Percentiles rank a stretch among this genome's conserved stretches.
Evolutionary conservation across 1,140 invertebrate genomes (phyloP).

Genomic region (Lordiphosa mommai): DNA sequence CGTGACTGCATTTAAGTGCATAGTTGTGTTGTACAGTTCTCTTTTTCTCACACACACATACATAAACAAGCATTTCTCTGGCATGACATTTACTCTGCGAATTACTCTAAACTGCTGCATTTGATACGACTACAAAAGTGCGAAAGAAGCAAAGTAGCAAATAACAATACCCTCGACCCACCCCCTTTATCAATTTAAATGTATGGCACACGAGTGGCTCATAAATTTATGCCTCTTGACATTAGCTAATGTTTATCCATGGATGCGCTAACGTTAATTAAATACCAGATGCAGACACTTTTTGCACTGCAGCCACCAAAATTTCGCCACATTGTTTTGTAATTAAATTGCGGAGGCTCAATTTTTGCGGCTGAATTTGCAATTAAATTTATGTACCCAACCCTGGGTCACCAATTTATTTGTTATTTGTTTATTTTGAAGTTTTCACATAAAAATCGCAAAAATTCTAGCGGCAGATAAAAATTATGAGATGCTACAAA

Average conservation of each 20-base stretch:
- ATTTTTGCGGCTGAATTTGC: slow-evolving; percentile 51
- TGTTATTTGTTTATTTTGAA: slow-evolving; percentile 6
- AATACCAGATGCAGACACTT: slow-evolving; percentile 39
- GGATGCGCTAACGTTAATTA: slow-evolving; percentile 52
- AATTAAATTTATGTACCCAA: slow-evolving; percentile 52
- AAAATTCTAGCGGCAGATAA: slow-evolving; percentile 22
- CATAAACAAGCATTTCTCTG: slow-evolving; percentile 69
- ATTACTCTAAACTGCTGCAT: slow-evolving; percentile 74
- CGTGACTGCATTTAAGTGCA: slow-evolving; percentile 77
- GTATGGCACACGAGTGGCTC: slow-evolving; percentile 72
- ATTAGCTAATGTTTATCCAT: slow-evolving; percentile 61
- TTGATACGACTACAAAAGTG: slow-evolving; percentile 35
- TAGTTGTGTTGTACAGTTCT: slow-evolving; percentile 58
- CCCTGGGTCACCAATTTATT: slow-evolving; percentile 16
- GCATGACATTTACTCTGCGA: slow-evolving; percentile 68
- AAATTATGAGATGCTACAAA: slow-evolving; percentile 53
- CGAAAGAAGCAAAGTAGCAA: slow-evolving; percentile 41
- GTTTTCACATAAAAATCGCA: not conserved
- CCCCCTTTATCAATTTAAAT: slow-evolving; percentile 71
- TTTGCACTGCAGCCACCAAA: slow-evolving; percentile 17
- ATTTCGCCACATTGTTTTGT: slow-evolving; percentile 44
- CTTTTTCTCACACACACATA: slow-evolving; percentile 14
- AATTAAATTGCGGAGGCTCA: slow-evolving; percentile 63
- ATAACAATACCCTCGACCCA: slow-evolving; percentile 9
- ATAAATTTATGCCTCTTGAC: slow-evolving; percentile 69